Conservation (phyloP, 2,113 vertebrate species). For the Nothoprocta perdicaria region DNA sequence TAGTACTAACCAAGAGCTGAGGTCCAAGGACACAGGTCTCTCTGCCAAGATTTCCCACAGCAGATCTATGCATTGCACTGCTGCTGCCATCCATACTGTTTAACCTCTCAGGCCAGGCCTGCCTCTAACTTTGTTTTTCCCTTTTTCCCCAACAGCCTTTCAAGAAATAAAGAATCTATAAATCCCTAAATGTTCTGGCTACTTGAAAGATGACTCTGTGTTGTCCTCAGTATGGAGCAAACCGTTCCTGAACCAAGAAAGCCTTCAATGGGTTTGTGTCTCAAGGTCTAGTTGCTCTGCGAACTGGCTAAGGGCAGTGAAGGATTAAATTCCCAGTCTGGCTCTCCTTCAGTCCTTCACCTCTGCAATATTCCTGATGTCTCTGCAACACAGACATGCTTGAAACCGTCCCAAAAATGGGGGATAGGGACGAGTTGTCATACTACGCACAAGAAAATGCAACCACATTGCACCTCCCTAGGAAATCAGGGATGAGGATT, state of each 20-base stretch:
- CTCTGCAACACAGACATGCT: neutral
- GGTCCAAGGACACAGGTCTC: neutral
- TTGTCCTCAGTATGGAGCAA: neutral
- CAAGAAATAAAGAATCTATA: neutral
- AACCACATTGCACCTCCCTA: neutral
- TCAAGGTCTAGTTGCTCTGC: neutral
- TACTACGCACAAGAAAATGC: rapidly evolving
- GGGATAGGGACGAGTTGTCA: neutral
- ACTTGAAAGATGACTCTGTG: neutral
- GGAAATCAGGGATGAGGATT: neutral
- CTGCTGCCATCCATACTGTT: neutral
- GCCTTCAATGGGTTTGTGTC: rapidly evolving
- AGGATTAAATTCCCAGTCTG: neutral
- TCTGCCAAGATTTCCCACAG: neutral
- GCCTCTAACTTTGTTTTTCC: neutral
- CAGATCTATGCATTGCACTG: neutral
- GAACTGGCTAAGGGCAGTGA: neutral
- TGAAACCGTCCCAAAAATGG: neutral
- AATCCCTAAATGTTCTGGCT: neutral
- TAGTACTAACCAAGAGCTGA: neutral
- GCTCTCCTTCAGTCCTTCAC: neutral
- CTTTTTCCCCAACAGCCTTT: neutral
- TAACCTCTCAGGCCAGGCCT: neutral
- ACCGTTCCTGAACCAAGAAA: neutral
- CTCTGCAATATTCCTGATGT: neutral